These are phyloP conservation scores for Tenthredo livida DNA, from an alignment of 2,888 invertebrate genomes.

Conservation along the genomic window DNA sequence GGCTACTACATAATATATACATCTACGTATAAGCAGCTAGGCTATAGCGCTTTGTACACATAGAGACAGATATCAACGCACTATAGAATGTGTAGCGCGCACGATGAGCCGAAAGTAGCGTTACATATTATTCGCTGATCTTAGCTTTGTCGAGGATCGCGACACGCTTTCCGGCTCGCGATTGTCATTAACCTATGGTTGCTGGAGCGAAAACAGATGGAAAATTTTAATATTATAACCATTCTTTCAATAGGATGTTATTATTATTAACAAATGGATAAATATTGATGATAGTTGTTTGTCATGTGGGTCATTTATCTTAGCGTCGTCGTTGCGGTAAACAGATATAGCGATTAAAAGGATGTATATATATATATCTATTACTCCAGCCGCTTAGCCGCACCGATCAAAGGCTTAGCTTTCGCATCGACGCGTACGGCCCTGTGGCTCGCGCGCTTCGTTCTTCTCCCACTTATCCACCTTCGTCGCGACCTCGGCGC, in stretches of 20 bases:
- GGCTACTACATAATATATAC: not conserved
- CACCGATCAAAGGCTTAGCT: slow-evolving; percentile 34
- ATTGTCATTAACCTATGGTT: not conserved
- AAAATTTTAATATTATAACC: not conserved
- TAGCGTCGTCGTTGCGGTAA: not conserved
- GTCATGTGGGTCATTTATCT: not conserved
- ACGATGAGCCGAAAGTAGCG: slow-evolving; percentile 27
- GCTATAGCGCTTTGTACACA: not conserved
- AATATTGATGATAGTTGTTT: not conserved
- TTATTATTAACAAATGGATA: not conserved
- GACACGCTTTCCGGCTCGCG: slow-evolving; percentile 7
- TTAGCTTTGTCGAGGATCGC: not conserved
- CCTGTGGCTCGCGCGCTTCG: slow-evolving; percentile 45
- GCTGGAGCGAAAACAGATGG: not conserved
- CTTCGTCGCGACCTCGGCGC: slow-evolving; percentile 41
- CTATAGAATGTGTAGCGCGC: not conserved
- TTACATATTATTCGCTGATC: slow-evolving; percentile 38
- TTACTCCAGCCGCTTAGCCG: not conserved
- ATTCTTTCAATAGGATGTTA: not conserved
- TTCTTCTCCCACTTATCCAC: slow-evolving; percentile 35
- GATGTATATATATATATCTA: not conserved
- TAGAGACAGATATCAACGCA: not conserved
- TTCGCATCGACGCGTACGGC: slow-evolving; percentile 44
- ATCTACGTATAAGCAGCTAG: not conserved
- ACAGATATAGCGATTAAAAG: slow-evolving; percentile 11